A percentile compares a stretch with the other conserved stretches of the same genome.
These are phyloP conservation scores for Muscicapa adusta DNA, from an alignment of 2,113 vertebrate genomes.

Conservation along the genomic window DNA sequence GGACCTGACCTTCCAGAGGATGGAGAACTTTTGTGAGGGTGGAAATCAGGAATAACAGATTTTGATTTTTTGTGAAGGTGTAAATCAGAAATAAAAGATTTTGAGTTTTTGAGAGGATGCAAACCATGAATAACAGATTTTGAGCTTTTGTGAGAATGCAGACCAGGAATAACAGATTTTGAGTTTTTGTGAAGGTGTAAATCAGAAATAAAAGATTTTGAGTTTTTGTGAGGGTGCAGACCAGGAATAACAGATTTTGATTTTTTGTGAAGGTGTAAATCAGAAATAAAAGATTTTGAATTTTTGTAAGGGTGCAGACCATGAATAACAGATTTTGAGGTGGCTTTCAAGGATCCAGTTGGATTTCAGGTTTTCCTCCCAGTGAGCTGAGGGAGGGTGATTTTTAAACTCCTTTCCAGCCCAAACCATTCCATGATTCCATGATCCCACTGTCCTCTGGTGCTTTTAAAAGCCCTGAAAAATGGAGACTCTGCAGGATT, in stretches of 20 bases:
- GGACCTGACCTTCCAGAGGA: background rate
- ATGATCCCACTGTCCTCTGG: background rate
- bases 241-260: background rate
- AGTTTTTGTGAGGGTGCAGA: background rate
- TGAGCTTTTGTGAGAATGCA: no score
- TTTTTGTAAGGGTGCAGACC: no score
- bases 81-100: background rate
- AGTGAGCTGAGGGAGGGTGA: background rate
- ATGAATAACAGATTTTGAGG: background rate
- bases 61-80: no score
- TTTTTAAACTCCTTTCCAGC: background rate
- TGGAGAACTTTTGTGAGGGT: no score
- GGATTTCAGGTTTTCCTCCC: background rate
- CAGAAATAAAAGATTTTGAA: no score
- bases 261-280: background rate
- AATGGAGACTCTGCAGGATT: background rate
- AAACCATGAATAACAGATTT: background rate
- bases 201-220: background rate
- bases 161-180: background rate
- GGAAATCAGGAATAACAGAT: no score
- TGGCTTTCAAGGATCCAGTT: background rate
- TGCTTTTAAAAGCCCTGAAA: background rate
- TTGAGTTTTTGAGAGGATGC: background rate
- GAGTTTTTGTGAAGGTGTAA: background rate
- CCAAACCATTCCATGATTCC: background rate